Conservation (phyloP, 1,140 invertebrate genomes). For the Panagrolaimus sp. region DNA sequence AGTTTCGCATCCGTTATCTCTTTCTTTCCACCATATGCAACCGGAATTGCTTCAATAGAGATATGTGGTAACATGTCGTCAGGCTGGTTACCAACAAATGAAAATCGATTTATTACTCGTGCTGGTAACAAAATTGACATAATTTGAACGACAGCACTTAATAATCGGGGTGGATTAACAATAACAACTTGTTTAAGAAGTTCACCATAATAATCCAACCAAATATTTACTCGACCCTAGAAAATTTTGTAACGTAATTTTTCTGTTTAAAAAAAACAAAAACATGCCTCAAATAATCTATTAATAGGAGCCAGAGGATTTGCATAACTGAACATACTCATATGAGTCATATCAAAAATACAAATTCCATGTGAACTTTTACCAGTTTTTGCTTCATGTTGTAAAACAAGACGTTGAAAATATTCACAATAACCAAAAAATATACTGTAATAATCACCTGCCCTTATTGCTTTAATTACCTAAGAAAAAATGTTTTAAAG, state of each 20-base stretch:
- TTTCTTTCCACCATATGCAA: constrained; percentile 36
- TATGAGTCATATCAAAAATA: constrained; percentile 49
- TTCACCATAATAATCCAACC: constrained; percentile 45
- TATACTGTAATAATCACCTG: constrained; percentile 33
- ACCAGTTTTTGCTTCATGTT: constrained; percentile 35
- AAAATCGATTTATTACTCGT: constrained; percentile 35
- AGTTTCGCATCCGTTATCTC: constrained; percentile 22
- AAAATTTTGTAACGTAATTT: neutral
- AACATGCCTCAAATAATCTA: constrained; percentile 36
- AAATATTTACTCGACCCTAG: constrained; percentile 41
- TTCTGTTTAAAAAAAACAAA: neutral
- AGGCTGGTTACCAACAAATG: constrained; percentile 26
- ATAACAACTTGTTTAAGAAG: constrained; percentile 44
- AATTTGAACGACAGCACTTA: constrained; percentile 35
- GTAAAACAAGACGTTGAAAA: constrained; percentile 41
- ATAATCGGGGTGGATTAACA: constrained; percentile 42
- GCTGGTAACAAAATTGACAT: constrained; percentile 41
- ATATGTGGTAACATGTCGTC: constrained; percentile 32
- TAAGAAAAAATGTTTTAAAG: constrained; percentile 17
- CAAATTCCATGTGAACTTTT: constrained; percentile 41
- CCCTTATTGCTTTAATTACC: constrained; percentile 39
- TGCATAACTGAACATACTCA: constrained; percentile 29
- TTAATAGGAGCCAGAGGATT: constrained; percentile 46
- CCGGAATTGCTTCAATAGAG: constrained; percentile 34
- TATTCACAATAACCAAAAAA: constrained; percentile 51